These are phyloP conservation scores for Chironomus riparius DNA, from an alignment of 2,888 invertebrate genomes.

Conservation along the genomic window DNA sequence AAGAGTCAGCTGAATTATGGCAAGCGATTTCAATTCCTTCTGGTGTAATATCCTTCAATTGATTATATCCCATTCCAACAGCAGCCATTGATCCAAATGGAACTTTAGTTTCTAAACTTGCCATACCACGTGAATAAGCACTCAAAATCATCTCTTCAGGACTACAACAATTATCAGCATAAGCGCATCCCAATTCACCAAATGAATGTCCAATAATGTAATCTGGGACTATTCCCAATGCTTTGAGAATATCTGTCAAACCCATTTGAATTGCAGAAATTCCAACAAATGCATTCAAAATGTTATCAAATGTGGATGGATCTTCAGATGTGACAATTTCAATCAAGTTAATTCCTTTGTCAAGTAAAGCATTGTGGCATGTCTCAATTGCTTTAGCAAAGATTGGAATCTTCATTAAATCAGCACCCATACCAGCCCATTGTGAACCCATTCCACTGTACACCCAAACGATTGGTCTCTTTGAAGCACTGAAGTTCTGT, in stretches of 20 bases:
- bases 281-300: slow-evolving; percentile 61
- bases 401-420: slow-evolving; percentile 62
- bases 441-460: slow-evolving; percentile 90
- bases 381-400: slow-evolving; percentile 61
- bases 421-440: slow-evolving; percentile 75
- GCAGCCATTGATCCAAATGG: slow-evolving; percentile 74
- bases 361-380: slow-evolving; percentile 49
- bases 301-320: slow-evolving; percentile 56
- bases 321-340: slow-evolving; percentile 55
- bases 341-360: slow-evolving; percentile 54
- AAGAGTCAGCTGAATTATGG: slow-evolving; percentile 69
- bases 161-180: slow-evolving; percentile 79
- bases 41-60: slow-evolving; percentile 44
- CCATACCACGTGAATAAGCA: slow-evolving; percentile 67
- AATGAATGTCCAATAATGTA: slow-evolving; percentile 68
- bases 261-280: slow-evolving; percentile 61
- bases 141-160: slow-evolving; percentile 69
- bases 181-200: slow-evolving; percentile 84
- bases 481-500: slow-evolving; percentile 52
- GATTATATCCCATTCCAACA: slow-evolving; percentile 52
- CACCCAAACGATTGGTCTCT: slow-evolving; percentile 74
- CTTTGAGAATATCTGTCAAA: slow-evolving; percentile 47
- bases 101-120: slow-evolving; percentile 54
- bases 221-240: slow-evolving; percentile 45
- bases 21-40: slow-evolving; percentile 69